Evolutionary conservation across 1,140 invertebrate genomes (phyloP).

Genomic region (Drosophila triauraria): DNA sequence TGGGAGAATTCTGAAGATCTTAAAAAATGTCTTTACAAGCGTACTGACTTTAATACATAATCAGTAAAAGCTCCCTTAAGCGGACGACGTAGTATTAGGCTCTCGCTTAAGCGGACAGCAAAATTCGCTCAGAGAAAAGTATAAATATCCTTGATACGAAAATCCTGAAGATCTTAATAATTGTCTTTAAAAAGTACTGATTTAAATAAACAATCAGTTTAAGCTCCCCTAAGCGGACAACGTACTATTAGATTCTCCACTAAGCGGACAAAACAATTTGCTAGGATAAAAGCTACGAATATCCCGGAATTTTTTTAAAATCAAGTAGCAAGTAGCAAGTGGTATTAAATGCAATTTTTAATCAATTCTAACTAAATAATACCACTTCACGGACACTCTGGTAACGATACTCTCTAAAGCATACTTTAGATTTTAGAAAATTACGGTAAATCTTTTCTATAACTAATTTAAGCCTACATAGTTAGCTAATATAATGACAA

Average conservation of each 20-base stretch:
- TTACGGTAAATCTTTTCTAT: background rate
- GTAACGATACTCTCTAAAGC: no score
- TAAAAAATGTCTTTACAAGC: no score
- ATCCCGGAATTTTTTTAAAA: no score
- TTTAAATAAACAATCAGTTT: background rate
- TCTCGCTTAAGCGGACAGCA: background rate
- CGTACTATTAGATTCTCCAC: no score
- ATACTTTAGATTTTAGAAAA: background rate
- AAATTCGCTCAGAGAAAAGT: no score
- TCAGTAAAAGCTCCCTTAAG: background rate
- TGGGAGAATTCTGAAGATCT: no score
- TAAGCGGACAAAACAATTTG: background rate
- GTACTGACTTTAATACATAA: background rate
- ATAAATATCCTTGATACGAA: no score
- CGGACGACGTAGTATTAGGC: background rate
- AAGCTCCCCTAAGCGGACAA: background rate
- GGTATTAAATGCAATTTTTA: accelerated
- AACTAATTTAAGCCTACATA: background rate
- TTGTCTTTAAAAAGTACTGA: background rate
- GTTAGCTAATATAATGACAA: background rate
- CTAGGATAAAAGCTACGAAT: no score
- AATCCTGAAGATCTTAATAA: no score
- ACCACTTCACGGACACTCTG: background rate
- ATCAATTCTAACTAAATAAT: background rate
- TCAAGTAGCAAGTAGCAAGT: no score